phyloP scores from a whole-genome alignment of 2,797 vertebrate genomes.

The Nannoperca australis region DNA sequence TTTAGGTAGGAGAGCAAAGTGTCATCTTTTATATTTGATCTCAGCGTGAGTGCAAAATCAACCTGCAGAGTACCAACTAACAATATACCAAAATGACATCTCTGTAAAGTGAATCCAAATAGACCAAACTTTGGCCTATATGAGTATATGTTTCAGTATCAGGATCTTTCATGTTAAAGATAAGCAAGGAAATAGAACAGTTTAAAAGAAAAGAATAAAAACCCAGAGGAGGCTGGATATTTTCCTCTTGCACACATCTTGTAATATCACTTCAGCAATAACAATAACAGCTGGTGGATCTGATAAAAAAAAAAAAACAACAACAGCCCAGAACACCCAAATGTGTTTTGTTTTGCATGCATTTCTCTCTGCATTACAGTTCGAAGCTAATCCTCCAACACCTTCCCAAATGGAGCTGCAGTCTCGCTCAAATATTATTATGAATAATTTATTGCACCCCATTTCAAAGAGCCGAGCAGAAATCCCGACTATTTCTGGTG shows the following conservation, averaged over 20 bases:
- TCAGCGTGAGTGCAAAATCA: constrained; percentile 34
- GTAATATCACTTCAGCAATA: constrained; percentile 55
- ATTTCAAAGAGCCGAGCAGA: constrained; percentile 75
- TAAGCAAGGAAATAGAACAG: constrained; percentile 30
- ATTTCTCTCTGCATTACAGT: constrained; percentile 66
- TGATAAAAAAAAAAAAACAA: constrained; percentile 21
- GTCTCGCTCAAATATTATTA: constrained; percentile 73
- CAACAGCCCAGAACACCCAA: constrained; percentile 44
- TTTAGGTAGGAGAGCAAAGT: constrained; percentile 41
- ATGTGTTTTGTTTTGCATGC: constrained; percentile 75
- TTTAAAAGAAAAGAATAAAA: constrained; percentile 34
- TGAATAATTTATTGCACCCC: constrained; percentile 80
- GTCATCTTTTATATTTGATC: constrained; percentile 51
- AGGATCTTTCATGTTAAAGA: constrained; percentile 16
- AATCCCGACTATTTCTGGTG: constrained; percentile 75
- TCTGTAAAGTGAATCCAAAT: constrained; percentile 5
- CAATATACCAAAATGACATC: constrained; percentile 20
- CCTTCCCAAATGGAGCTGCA: constrained; percentile 74
- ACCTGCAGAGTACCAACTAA: constrained; percentile 31
- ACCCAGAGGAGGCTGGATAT: constrained; percentile 43
- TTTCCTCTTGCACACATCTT: constrained; percentile 45
- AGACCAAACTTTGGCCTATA: constrained; percentile 8
- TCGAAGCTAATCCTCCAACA: constrained; percentile 73
- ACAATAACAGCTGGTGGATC: constrained; percentile 74
- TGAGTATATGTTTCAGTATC: constrained; percentile 29